Evolutionary conservation across 2,113 vertebrate genomes (phyloP), one percentile per base, ranked within the genome.

Genomic region (Glaucomys volans): DNA sequence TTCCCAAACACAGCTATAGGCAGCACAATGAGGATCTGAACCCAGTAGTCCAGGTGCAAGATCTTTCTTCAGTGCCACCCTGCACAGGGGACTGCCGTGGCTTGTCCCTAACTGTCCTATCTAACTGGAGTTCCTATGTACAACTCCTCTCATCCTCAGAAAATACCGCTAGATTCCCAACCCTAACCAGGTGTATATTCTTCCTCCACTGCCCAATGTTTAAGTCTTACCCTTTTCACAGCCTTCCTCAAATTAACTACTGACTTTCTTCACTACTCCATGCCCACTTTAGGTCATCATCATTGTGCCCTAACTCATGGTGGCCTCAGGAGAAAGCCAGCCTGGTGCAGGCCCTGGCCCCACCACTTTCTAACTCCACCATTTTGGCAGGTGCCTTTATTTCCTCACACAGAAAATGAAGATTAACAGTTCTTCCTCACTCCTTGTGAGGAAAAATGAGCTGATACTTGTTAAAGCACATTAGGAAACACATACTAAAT

Each of bases 311-410:
- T 91, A 77, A 44, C 12, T 79, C 54, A 20, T 3, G 2, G 47
- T 47, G 47, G 37, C 37, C 66, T 81, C 26, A 5, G 3, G 71
- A 66, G 87, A 74, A 3, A 30, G 67, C 24, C 75, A 54, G 11
- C 0, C 2, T 32, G 32, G 20, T 12, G 14, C 35, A 83, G 67
- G 57, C 20, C 37, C 57, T n/a, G 13, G 52, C 1, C 10, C 20
- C 54, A 22, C 77, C 54, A 52, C 86, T 91, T 95, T 93, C 76
- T n/a, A 69, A 47, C 71, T 47, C 17, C 59, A n/a, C 42, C 32
- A 24, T 24, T 80, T 62, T 54, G 88, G 54, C 64, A 84, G 20
- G 32, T 18, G 16, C 4, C 4, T 89, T 20, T 62, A 2, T 84
- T 89, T 40, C 59, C 67, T 90, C 11, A 2, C 2, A 2, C 42